phyloP scores from a whole-genome alignment of 2,888 invertebrate genomes.

The Zygothrica quintamaculata region DNA sequence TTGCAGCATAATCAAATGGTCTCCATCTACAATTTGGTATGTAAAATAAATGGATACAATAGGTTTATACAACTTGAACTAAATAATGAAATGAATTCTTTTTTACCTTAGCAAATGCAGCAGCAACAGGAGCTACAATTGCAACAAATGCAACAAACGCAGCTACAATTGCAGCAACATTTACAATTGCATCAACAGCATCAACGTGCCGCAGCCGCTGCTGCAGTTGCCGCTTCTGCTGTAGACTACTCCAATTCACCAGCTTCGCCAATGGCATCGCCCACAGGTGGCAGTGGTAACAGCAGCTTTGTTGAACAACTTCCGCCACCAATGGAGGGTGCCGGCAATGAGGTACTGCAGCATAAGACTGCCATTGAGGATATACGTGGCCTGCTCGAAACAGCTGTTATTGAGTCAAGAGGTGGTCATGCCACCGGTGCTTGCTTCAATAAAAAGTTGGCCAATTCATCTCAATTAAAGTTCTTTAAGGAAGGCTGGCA shows the following conservation, averaged over 20 bases:
- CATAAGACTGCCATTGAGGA: constrained; percentile 66
- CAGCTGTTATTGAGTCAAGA: constrained; percentile 69
- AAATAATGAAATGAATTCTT: neutral
- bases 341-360: constrained; percentile 39
- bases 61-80: neutral
- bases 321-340: constrained; percentile 44
- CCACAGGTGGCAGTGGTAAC: constrained; percentile 64
- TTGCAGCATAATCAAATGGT: constrained; percentile 84
- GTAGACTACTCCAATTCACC: constrained; percentile 81
- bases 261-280: constrained; percentile 81
- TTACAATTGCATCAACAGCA: constrained; percentile 66
- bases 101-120: constrained; percentile 31
- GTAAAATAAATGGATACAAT: constrained; percentile 30
- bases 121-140: constrained; percentile 53
- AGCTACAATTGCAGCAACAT: constrained; percentile 80
- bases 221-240: constrained; percentile 37
- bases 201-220: constrained; percentile 47
- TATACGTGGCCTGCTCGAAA: constrained; percentile 67
- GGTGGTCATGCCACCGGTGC: constrained; percentile 51
- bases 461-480: constrained; percentile 72
- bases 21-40: constrained; percentile 84
- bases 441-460: constrained; percentile 51
- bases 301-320: constrained; percentile 53
- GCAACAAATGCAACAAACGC: constrained; percentile 65
- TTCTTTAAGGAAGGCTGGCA: constrained; percentile 84